Percentiles rank a stretch among this genome's conserved stretches.
Conservation (phyloP, 2,113 vertebrate species). For the Cyrtonyx montezumae region DNA sequence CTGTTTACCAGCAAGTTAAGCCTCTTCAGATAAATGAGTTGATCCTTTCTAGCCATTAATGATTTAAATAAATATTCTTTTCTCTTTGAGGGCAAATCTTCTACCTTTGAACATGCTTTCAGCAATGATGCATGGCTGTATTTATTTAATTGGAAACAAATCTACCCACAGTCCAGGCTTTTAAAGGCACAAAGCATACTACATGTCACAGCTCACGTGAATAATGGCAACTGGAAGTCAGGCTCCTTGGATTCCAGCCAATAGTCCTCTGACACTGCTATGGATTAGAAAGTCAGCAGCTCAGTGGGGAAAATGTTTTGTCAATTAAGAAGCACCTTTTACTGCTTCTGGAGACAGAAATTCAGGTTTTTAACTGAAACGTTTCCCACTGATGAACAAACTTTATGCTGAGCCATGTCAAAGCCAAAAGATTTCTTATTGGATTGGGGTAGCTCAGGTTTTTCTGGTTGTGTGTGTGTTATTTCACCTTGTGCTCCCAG, state of each 20-base stretch:
- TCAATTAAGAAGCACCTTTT: slow-evolving; percentile 1
- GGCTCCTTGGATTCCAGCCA: background rate
- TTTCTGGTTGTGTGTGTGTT: background rate
- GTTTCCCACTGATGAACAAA: background rate
- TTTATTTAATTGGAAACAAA: slow-evolving; percentile 30
- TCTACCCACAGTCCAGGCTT: background rate
- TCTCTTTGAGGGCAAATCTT: background rate
- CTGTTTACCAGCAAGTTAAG: background rate
- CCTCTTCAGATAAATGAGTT: background rate
- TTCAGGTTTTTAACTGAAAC: background rate
- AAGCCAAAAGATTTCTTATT: background rate
- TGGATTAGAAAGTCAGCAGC: background rate
- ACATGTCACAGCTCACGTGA: background rate
- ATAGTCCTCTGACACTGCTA: background rate
- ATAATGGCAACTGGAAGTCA: slow-evolving; percentile 1
- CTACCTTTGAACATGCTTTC: background rate
- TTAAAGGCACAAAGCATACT: background rate
- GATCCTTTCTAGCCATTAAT: background rate
- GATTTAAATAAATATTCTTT: background rate
- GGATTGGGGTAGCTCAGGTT: background rate
- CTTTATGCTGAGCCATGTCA: background rate
- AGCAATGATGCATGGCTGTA: background rate
- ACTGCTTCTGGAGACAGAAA: slow-evolving; percentile 1
- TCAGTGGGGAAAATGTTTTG: background rate
- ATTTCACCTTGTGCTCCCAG: background rate